Conservation (phyloP, 2,888 invertebrate genomes). For the Ceramica pisi region DNA sequence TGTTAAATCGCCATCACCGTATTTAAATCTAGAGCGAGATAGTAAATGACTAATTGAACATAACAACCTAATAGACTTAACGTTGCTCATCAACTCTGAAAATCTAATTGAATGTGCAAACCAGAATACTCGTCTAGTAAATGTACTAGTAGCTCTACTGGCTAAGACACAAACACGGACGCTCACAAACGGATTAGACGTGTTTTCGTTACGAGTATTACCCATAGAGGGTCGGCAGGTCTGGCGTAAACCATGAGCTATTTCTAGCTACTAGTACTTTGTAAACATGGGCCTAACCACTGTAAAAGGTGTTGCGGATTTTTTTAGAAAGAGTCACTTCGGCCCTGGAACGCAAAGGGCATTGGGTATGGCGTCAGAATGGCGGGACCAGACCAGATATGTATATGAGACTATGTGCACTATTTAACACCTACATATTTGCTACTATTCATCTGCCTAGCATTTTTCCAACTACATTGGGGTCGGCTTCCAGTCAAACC, state of each 20-base stretch:
- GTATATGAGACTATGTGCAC: too few relatives aligned
- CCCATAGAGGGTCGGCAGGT: too few relatives aligned
- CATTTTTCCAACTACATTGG: too few relatives aligned
- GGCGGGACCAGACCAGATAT: too few relatives aligned
- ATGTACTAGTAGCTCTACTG: constrained; percentile 3
- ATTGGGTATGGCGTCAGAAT: too few relatives aligned
- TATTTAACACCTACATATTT: too few relatives aligned
- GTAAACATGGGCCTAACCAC: background rate
- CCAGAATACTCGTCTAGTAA: constrained; percentile 2
- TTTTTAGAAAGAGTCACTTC: too few relatives aligned
- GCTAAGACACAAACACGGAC: constrained; percentile 11
- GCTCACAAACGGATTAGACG: constrained; percentile 24
- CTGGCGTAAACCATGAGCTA: background rate
- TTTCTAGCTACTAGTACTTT: background rate
- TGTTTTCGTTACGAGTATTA: constrained; percentile 28
- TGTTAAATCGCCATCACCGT: background rate
- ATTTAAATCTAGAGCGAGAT: background rate
- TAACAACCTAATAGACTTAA: constrained; percentile 33
- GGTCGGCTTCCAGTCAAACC: too few relatives aligned
- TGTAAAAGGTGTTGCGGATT: background rate
- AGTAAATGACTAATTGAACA: background rate
- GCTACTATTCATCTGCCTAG: too few relatives aligned
- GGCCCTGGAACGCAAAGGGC: too few relatives aligned
- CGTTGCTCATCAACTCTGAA: constrained; percentile 42
- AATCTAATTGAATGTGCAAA: constrained; percentile 45